Conservation (phyloP, 23 tunicate genomes). For the Trididemnum clinides region DNA sequence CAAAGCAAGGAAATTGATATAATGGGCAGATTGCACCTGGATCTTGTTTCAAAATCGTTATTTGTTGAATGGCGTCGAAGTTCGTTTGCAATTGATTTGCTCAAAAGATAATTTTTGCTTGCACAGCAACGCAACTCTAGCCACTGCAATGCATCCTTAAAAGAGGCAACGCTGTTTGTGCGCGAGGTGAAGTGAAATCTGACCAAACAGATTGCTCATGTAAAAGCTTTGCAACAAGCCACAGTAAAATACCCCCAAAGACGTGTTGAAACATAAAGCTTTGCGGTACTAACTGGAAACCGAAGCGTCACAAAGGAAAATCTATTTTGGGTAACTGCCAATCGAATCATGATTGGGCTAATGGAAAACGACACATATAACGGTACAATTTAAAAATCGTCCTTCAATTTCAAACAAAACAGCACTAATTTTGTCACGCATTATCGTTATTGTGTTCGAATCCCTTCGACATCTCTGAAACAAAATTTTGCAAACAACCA, state of each 20-base stretch:
- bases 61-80: no score
- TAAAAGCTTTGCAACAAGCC: no score
- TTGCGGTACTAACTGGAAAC: conserved; percentile 13
- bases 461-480: conserved; percentile 11
- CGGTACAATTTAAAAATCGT: conserved; percentile 2
- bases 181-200: conserved; percentile 1
- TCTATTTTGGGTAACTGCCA: background rate
- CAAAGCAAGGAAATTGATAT: conserved; percentile 4
- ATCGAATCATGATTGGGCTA: conserved; percentile 7
- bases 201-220: background rate
- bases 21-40: conserved; percentile 26
- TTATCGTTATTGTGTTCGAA: background rate
- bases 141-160: background rate
- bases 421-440: background rate
- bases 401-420: conserved; percentile 41
- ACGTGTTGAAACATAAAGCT: background rate
- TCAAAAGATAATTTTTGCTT: background rate
- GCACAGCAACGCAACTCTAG: background rate
- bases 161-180: background rate
- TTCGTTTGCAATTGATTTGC: background rate
- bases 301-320: no score
- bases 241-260: background rate
- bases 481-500: conserved; percentile 8
- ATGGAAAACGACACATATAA: conserved; percentile 18
- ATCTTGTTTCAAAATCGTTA: conserved; percentile 32